A percentile compares a stretch with the other conserved stretches of the same genome.
phyloP scores from a whole-genome alignment of 2,888 invertebrate species.

The Drosophila borborema region DNA sequence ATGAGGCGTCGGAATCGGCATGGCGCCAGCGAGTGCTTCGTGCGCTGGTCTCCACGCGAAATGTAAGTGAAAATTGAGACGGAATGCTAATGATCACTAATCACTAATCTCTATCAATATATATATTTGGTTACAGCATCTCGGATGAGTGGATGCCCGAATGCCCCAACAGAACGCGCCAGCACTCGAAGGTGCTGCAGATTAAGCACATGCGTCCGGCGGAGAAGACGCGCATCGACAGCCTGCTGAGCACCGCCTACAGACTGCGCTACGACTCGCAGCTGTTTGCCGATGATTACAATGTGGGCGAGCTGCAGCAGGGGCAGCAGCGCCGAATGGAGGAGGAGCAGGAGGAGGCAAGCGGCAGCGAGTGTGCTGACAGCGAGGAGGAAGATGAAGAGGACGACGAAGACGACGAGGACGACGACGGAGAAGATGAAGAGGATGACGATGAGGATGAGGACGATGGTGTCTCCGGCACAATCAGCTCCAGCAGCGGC shows the following conservation, averaged over 20 bases:
- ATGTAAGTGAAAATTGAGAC: constrained; percentile 89
- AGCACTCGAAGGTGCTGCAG: constrained; percentile 87
- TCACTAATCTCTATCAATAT: not conserved
- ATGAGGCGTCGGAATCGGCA: constrained; percentile 88
- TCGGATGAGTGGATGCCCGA: constrained; percentile 95
- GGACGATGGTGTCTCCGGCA: constrained; percentile 61
- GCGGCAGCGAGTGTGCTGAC: constrained; percentile 47
- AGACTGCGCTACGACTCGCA: constrained; percentile 82
- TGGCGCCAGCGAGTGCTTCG: constrained; percentile 90
- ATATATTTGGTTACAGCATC: constrained; percentile 86
- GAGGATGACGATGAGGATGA: constrained; percentile 56
- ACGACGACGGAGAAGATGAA: constrained; percentile 29
- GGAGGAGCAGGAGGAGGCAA: constrained; percentile 19
- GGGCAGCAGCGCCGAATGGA: constrained; percentile 30
- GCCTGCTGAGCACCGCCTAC: constrained; percentile 81
- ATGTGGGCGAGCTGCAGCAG: constrained; percentile 51
- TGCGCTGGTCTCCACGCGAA: constrained; percentile 93
- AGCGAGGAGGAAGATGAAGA: constrained; percentile 39
- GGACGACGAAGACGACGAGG: constrained; percentile 25
- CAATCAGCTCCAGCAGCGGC: constrained; percentile 68
- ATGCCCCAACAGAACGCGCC: constrained; percentile 86
- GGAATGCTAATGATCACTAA: too few species aligned
- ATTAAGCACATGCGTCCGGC: constrained; percentile 82
- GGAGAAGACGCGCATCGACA: constrained; percentile 83
- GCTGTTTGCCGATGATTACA: constrained; percentile 78